phyloP scores from a whole-genome alignment of 2,888 invertebrate species.

The Tuta absoluta region DNA sequence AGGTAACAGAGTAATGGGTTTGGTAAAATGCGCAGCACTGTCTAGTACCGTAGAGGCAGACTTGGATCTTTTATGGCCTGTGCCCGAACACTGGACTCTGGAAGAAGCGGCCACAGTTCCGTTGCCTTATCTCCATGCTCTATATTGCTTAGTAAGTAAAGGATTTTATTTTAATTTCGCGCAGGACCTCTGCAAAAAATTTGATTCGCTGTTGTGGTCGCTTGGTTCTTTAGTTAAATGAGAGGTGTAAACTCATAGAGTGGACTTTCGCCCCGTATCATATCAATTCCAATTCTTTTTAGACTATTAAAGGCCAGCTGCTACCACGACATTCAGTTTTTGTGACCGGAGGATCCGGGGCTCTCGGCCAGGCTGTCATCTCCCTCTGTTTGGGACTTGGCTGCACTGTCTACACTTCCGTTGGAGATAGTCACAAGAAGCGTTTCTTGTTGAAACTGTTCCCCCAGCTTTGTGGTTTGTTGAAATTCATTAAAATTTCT shows the following conservation, averaged over 20 bases:
- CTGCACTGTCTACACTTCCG: conserved; percentile 51
- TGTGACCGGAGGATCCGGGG: conserved; percentile 52
- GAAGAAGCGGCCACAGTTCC: conserved; percentile 89
- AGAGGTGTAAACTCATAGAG: too few relatives aligned
- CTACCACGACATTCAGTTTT: conserved; percentile 39
- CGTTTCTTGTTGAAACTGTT: conserved; percentile 46
- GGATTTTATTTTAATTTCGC: too few relatives aligned
- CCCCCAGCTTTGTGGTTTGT: conserved; percentile 51
- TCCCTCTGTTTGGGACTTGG: conserved; percentile 47
- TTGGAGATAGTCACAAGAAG: conserved; percentile 50
- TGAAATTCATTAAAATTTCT: too few relatives aligned
- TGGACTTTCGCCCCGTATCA: too few relatives aligned
- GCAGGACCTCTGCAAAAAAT: too few relatives aligned
- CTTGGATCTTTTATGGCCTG: conserved; percentile 79
- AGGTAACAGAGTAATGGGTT: conserved; percentile 83
- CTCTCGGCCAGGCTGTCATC: conserved; percentile 59
- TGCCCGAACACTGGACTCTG: conserved; percentile 84
- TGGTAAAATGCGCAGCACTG: conserved; percentile 75
- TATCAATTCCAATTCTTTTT: background rate
- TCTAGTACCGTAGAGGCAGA: conserved; percentile 81
- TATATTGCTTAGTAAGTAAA: conserved; percentile 53
- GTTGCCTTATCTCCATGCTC: conserved; percentile 74
- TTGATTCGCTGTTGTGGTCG: too few relatives aligned
- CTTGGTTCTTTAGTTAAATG: too few relatives aligned
- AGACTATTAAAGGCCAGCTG: conserved; percentile 30